Conservation (phyloP, 2,797 vertebrate genomes). For the Enteromius treurensis region DNA sequence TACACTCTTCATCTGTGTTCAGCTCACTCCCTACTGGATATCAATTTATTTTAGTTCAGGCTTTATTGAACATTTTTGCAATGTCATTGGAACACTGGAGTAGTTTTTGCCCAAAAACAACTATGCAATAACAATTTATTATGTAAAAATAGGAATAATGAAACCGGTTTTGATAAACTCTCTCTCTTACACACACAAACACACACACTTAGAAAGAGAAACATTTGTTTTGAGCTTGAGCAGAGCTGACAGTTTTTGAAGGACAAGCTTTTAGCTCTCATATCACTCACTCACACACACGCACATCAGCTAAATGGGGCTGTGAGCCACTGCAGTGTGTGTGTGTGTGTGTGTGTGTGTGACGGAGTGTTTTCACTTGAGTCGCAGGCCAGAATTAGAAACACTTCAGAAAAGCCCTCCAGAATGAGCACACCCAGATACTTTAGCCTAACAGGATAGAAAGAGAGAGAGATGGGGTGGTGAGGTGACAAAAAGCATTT, state of each 20-base stretch:
- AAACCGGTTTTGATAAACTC: constrained; percentile 29
- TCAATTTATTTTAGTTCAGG: constrained; percentile 37
- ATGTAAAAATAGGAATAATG: constrained; percentile 3
- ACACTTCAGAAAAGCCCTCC: constrained; percentile 58
- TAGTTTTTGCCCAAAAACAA: constrained; percentile 13
- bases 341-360: constrained; percentile 44
- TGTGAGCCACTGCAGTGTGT: constrained; percentile 37
- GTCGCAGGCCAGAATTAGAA: constrained; percentile 56
- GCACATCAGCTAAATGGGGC: constrained; percentile 55
- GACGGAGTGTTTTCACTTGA: constrained; percentile 42
- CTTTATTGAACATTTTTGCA: constrained; percentile 24
- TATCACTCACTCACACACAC: constrained; percentile 53
- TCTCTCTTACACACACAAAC: neutral
- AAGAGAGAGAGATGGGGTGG: constrained; percentile 42
- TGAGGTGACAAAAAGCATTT: constrained; percentile 47
- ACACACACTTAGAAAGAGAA: constrained; percentile 33
- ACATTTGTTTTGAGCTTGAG: constrained; percentile 54
- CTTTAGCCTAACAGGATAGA: constrained; percentile 51
- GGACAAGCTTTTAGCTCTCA: constrained; percentile 62
- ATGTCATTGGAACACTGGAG: constrained; percentile 11
- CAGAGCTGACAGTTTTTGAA: constrained; percentile 59
- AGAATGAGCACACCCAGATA: constrained; percentile 55
- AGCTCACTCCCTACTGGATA: constrained; percentile 22
- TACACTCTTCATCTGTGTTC: constrained; percentile 30
- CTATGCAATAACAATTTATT: neutral